phyloP scores from a whole-genome alignment of 2,888 invertebrate species.

The Saturnia japonica region DNA sequence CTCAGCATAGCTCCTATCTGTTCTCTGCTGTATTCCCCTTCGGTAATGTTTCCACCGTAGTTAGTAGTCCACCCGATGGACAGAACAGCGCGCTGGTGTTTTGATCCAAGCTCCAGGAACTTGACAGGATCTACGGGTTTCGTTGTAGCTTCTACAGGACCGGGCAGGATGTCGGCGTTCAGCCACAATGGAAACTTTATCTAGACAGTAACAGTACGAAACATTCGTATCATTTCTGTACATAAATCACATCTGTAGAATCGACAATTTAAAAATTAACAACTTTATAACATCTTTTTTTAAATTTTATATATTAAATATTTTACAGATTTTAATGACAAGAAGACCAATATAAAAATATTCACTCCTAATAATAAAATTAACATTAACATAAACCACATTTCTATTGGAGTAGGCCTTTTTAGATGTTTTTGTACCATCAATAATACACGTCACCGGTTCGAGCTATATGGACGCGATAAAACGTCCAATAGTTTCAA shows the following conservation, averaged over 20 bases:
- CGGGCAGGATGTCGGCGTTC: conserved; percentile 92
- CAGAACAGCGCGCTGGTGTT: conserved; percentile 84
- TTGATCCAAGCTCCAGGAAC: conserved; percentile 84
- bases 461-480: neutral
- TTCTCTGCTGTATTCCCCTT: conserved; percentile 83
- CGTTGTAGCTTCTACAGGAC: conserved; percentile 84
- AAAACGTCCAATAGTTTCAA: neutral
- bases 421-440: neutral
- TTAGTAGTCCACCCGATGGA: conserved; percentile 93
- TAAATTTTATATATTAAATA: too few species aligned
- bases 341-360: neutral
- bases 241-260: neutral
- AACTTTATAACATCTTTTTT: too few species aligned
- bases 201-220: conserved; percentile 58
- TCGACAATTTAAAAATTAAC: too few species aligned
- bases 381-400: neutral
- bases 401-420: neutral
- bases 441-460: neutral
- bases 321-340: neutral
- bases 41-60: conserved; percentile 76
- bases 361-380: neutral
- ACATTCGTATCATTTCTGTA: neutral
- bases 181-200: conserved; percentile 89
- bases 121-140: conserved; percentile 83
- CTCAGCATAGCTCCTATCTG: conserved; percentile 87